Evolutionary conservation across 2,113 vertebrate genomes (phyloP), one percentile per base, ranked within the genome.

Genomic region (Rana temporaria): DNA sequence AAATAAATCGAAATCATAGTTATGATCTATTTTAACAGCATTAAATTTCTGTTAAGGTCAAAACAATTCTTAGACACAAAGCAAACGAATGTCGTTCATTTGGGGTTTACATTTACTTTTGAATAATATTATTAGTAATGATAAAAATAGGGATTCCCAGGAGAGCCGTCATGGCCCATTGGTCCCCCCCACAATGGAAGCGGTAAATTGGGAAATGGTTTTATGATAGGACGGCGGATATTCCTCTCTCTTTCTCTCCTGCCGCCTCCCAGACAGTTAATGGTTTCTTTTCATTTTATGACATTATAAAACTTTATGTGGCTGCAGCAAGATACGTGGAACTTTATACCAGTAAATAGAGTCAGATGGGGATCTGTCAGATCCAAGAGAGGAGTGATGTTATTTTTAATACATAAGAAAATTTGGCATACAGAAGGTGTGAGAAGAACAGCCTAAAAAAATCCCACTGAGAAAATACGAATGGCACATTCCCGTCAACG

Each of bases 361-460:
- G 60, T 64, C 74, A 77, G 74, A 75, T 75, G 72, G 72, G 60
- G 72, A 60, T 64, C 22, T 77, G 74, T 77, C 59, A 77, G 20
- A 20, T 77, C 20, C n/a, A 15, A 74, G 55, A 34, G 52, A 74
- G 55, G 56, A 74, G 18, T 38, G 26, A 59, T 57, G 55, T 16
- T 16, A 59, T 34, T 56, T 73, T 57, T 73, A 57, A 57, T 73
- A 26, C 48, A 56, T 26, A 74, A 60, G 55, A 15, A 62, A 63
- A 63, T 48, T 34, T 63, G 57, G n/a, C 30, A 19, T 38, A n/a
- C 30, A 57, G 70, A 26, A 56, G 52, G 53, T 15, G 53, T 15
- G 69, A n/a, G n/a, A 18, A 57, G 22, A 24, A 70, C 48, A 70
- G 17, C n/a, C 1, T n/a, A 42, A 19, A 48, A 48, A 30, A 48